Conservation (phyloP, 2,113 vertebrate genomes). For the Prolemur simus region DNA sequence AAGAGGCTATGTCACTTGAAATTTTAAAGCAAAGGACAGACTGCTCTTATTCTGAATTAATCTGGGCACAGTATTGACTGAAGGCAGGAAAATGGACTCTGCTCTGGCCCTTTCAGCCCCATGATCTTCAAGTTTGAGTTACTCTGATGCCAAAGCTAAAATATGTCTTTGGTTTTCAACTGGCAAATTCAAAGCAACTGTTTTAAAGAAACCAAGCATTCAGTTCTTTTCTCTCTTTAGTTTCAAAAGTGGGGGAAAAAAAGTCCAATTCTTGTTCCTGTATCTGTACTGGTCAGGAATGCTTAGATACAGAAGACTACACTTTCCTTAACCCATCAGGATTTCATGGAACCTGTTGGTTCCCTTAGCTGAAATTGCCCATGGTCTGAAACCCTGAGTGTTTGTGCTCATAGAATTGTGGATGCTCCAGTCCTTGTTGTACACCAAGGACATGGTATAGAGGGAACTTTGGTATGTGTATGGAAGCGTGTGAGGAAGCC, state of each 20-base stretch:
- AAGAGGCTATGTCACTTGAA: neutral
- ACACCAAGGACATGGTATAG: accelerated
- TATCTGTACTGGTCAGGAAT: neutral
- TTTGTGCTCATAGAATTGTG: neutral
- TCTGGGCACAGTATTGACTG: neutral
- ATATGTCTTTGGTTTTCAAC: neutral
- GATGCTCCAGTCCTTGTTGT: neutral
- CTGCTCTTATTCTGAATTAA: constrained; percentile 17
- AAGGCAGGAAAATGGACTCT: constrained; percentile 6
- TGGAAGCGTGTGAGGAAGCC: neutral
- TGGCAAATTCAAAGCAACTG: constrained; percentile 23
- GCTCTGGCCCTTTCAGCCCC: neutral
- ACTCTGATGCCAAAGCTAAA: constrained; percentile 36
- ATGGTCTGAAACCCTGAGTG: neutral
- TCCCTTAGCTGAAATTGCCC: neutral
- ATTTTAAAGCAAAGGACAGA: constrained; percentile 18
- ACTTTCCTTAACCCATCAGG: neutral
- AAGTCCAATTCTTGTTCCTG: neutral
- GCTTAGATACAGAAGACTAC: neutral
- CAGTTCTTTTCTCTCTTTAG: neutral
- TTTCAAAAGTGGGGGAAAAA: neutral
- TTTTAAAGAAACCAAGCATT: neutral
- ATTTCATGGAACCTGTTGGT: neutral
- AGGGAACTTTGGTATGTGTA: neutral
- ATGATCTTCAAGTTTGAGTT: neutral